phyloP scores from a whole-genome alignment of 2,888 invertebrate species.

The Hedya salicella region DNA sequence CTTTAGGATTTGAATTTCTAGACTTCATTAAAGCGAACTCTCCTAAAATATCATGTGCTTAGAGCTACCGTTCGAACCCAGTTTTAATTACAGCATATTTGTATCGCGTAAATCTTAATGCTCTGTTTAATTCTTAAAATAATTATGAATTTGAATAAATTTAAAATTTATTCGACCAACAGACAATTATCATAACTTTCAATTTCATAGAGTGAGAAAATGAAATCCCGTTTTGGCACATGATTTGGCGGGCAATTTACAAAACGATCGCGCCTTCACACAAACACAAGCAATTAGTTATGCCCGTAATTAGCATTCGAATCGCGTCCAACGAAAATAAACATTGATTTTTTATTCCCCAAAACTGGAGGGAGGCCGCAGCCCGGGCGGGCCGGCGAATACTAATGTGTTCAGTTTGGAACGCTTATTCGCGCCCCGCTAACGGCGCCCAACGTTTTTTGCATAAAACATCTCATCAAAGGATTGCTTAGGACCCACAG shows the following conservation, averaged over 20 bases:
- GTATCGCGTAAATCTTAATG: slow-evolving; percentile 8
- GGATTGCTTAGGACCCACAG: slow-evolving; percentile 81
- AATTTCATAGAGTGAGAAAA: slow-evolving; percentile 51
- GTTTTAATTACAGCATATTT: neutral
- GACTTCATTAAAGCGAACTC: slow-evolving; percentile 31
- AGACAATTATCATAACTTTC: slow-evolving; percentile 37
- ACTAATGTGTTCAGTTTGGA: slow-evolving; percentile 84
- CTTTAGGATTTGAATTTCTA: slow-evolving; percentile 32
- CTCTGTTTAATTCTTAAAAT: slow-evolving; percentile 11
- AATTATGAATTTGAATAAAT: slow-evolving; percentile 2
- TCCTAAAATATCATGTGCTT: slow-evolving; percentile 37
- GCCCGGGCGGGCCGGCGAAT: slow-evolving; percentile 73
- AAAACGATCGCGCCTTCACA: slow-evolving; percentile 66
- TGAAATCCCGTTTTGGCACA: slow-evolving; percentile 56
- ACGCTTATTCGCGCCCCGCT: slow-evolving; percentile 82
- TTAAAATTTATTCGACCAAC: neutral
- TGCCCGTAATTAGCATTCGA: slow-evolving; percentile 80
- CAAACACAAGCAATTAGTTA: slow-evolving; percentile 80
- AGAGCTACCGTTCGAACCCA: slow-evolving; percentile 15
- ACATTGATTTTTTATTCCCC: slow-evolving; percentile 85
- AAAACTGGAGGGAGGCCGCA: slow-evolving; percentile 71
- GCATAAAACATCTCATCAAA: slow-evolving; percentile 86
- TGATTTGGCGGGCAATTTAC: slow-evolving; percentile 56
- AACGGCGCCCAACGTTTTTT: slow-evolving; percentile 82
- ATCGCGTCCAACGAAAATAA: slow-evolving; percentile 79